Evolutionary conservation across 2,888 invertebrate species (phyloP).

Genomic region (Octodonta nipae): DNA sequence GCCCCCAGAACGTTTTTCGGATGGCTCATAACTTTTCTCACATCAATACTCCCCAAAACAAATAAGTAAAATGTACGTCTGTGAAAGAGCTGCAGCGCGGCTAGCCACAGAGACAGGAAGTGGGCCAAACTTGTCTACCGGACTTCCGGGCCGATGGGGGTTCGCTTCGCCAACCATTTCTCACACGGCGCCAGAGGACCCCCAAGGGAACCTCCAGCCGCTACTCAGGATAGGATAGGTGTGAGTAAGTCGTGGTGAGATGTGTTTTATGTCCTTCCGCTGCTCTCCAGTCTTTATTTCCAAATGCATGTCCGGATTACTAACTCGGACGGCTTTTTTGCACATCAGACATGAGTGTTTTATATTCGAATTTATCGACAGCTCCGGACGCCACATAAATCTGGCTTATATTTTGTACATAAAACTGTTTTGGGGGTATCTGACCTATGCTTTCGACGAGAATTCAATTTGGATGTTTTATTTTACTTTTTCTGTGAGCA

Average conservation of each 20-base stretch:
- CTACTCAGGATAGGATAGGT: slow-evolving; percentile 21
- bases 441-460: no score
- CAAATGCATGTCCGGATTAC: slow-evolving; percentile 12
- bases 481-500: no score
- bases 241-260: slow-evolving; percentile 19
- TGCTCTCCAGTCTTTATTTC: slow-evolving; percentile 13
- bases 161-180: slow-evolving; percentile 23
- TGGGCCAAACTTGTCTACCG: slow-evolving; percentile 26
- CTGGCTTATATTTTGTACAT: not conserved
- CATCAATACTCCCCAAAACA: slow-evolving; percentile 25
- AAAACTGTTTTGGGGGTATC: no score
- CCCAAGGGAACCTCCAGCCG: slow-evolving; percentile 19
- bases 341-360: no score
- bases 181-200: slow-evolving; percentile 27
- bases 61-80: slow-evolving; percentile 19
- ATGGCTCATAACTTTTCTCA: slow-evolving; percentile 11
- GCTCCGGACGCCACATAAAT: not conserved
- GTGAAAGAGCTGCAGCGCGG: slow-evolving; percentile 18
- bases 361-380: no score
- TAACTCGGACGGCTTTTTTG: slow-evolving; percentile 5
- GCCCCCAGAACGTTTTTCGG: slow-evolving; percentile 1
- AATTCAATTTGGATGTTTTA: no score
- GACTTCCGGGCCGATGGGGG: slow-evolving; percentile 27
- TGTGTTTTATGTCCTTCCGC: slow-evolving; percentile 19
- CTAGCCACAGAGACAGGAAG: slow-evolving; percentile 27